Percentiles rank a stretch among this genome's conserved stretches.
Conservation (phyloP, 2,888 invertebrate species). For the Brachyptera putata region DNA sequence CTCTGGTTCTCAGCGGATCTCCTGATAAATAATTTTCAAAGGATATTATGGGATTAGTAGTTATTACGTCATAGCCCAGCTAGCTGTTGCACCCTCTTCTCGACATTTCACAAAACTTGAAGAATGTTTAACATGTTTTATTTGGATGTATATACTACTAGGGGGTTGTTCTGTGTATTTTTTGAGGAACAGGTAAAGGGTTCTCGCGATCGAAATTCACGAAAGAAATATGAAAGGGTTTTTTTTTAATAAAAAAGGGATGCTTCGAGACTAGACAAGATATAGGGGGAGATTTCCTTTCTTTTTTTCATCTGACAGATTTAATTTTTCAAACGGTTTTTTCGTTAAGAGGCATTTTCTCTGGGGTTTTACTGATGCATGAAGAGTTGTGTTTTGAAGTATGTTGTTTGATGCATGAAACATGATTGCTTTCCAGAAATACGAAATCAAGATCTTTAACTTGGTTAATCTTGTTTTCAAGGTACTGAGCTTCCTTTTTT, state of each 20-base stretch:
- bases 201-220: slow-evolving; percentile 10
- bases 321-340: slow-evolving; percentile 22
- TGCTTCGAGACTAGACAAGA: slow-evolving; percentile 13
- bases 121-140: slow-evolving; percentile 9
- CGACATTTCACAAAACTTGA: too few species aligned
- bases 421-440: slow-evolving; percentile 9
- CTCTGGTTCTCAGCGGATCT: too few species aligned
- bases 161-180: slow-evolving; percentile 13
- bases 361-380: slow-evolving; percentile 6
- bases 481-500: not conserved
- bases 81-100: too few species aligned
- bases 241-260: slow-evolving; percentile 1
- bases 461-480: slow-evolving; percentile 1
- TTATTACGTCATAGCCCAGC: too few species aligned
- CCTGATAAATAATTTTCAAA: too few species aligned
- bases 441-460: slow-evolving; percentile 5
- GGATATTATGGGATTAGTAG: too few species aligned
- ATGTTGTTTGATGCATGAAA: slow-evolving; percentile 12
- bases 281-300: slow-evolving; percentile 17
- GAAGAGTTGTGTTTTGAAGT: not conserved
- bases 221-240: slow-evolving; percentile 8
- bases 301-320: not conserved
- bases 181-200: slow-evolving; percentile 22
- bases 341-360: slow-evolving; percentile 1
- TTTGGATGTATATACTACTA: too few species aligned